Conservation (phyloP, 2,888 invertebrate species). For the Agriopis aurantiaria region DNA sequence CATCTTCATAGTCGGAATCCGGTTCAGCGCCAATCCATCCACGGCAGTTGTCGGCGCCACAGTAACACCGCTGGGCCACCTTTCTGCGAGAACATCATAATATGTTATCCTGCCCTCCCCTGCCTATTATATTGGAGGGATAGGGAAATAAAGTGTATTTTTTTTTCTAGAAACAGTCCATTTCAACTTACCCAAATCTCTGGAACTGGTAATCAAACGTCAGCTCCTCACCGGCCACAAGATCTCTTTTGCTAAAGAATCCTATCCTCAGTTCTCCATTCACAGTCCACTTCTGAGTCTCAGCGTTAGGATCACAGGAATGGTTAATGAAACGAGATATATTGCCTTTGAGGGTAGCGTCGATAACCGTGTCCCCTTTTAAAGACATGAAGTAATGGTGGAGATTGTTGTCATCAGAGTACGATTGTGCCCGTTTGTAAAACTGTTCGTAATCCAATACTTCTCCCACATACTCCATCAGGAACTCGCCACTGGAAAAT, state of each 20-base stretch:
- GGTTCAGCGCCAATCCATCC: constrained; percentile 98
- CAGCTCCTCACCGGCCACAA: constrained; percentile 96
- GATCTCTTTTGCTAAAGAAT: constrained; percentile 96
- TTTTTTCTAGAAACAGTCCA: too few species aligned
- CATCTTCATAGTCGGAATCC: constrained; percentile 85
- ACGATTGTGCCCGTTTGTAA: constrained; percentile 94
- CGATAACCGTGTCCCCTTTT: constrained; percentile 94
- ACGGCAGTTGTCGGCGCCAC: constrained; percentile 95
- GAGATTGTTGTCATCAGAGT: constrained; percentile 94
- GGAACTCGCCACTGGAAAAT: constrained; percentile 93
- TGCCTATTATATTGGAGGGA: too few species aligned
- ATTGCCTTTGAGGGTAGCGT: constrained; percentile 98
- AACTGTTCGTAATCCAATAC: constrained; percentile 97
- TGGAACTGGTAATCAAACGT: constrained; percentile 99
- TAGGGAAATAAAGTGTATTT: too few species aligned
- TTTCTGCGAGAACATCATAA: constrained; percentile 87
- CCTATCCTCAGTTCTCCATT: constrained; percentile 97
- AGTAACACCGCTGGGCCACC: constrained; percentile 98
- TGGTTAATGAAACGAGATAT: constrained; percentile 99
- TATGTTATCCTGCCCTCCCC: constrained; percentile 40
- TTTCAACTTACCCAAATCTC: constrained; percentile 92
- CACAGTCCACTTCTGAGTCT: constrained; percentile 99
- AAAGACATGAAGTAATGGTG: constrained; percentile 99
- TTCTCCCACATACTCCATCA: constrained; percentile 99
- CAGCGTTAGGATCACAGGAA: constrained; percentile 99